phyloP scores from a whole-genome alignment of 2,113 vertebrate species.

The Xenopus tropicalis region UCB_Xtro_10.0 CM004450.2:23884501-23885000 shows the following conservation, averaged over 20 bases:
- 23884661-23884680: conserved; percentile 36
- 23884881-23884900: conserved; percentile 21
- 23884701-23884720: conserved; percentile 38
- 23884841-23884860: conserved; percentile 25
- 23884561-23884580: neutral
- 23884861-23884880: conserved; percentile 15
- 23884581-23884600: neutral
- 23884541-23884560: too few species aligned
- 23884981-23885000: neutral
- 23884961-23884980: neutral
- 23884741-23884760: conserved; percentile 27
- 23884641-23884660: conserved; percentile 29
- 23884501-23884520: too few species aligned
- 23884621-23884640: conserved; percentile 3
- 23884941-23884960: neutral
- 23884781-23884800: conserved; percentile 24
- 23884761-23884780: conserved; percentile 39
- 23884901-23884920: conserved; percentile 1
- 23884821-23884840: conserved; percentile 40
- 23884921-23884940: neutral
- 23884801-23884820: conserved; percentile 42
- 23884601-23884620: neutral
- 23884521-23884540: too few species aligned
- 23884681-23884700: conserved; percentile 20
- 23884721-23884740: conserved; percentile 38